Base-by-base conservation (phyloP, 2,113 vertebrate genomes). In the Oreochromis aureus region DNA sequence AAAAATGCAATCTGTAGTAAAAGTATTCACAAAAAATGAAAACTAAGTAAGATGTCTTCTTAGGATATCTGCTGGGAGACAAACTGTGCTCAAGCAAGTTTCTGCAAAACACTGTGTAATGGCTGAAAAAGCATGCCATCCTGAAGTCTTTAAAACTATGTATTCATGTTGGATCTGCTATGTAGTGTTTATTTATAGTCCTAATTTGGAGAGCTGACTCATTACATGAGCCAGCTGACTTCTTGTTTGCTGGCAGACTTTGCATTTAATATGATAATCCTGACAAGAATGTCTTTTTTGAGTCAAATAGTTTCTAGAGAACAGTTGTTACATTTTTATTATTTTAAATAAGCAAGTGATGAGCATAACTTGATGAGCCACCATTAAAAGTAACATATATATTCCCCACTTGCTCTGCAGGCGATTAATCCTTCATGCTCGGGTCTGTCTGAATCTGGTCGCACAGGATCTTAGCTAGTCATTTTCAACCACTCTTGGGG, bases 221-320 rank as follows among this genome's bases (percentile, higher is more conserved):
- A 18, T 39, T 39, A 39, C 10, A 39, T 6, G 24, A 48, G 24
- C 44, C 44, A 48, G 44, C 24, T 48, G 71, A 76, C 71, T 48
- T 19, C 71, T 51, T 32, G 71, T 78, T 78, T 78, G 24, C 44
- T 78, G 71, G 71, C 15, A 51, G 44, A 51, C 27, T 78, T 78
- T 78, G 44, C 16, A 51, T 76, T 76, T 76, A 76, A 48, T 48
- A 51, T 48, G 36, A 76, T 12, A 76, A 48, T 48, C 39, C 39
- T 46, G 39, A 24, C 39, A 73, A 46, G 3, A 34, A 63, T 63
- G 30, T 61, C 15, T 32, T 66, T n/a, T 63, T 63, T 4, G 3
- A 76, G 15, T 76, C 15, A 76, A 76, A 76, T 7, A 73, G 69
- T 71, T 44, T 44, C 66, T 44, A 44, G n/a, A 71, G 36, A 44